Base-by-base conservation (phyloP, 2,113 vertebrate species). In the Gila orcuttii region DNA sequence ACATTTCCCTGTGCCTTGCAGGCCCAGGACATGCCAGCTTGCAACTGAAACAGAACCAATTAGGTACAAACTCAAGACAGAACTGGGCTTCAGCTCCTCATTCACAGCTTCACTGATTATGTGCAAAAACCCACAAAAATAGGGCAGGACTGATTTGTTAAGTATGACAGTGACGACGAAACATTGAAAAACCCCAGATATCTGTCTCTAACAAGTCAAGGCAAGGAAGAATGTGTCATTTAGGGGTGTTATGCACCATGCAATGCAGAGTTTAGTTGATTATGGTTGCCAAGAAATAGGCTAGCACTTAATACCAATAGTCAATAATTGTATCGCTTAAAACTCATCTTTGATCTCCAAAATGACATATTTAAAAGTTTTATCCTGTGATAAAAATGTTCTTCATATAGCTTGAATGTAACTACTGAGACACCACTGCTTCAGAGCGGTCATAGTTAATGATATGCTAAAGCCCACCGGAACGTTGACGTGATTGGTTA, bases 21-120 rank as follows among this genome's bases (percentile, higher is more conserved):
- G 68, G 50, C 17, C 68, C 1, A 0, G 73, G 68, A 83, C 81
- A 73, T 73, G 68, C 33, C 81, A 83, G 50, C 68, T 73, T 83
- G 50, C 64, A 36, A 59, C 9, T 73, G 3, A 71, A 73, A 83
- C 8, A 57, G 31, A 25, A 71, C 64, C 80, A 82, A 78, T 57
- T 52, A 78, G 75, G 19, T 78, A 9, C 7, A 55, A 69, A 68
- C 79, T 68, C 25, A n/a, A 73, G 33, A 60, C 31, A 33, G 45
- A 69, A 13, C 47, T 50, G 39, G n/a, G 4, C 6, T 82, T 82
- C 60, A 66, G 55, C 10, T 31, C 19, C 79, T 50, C 17, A 31
- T 50, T 82, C 17, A 36, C 36, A 47, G 15, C n/a, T 66, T 28
- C 39, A 81, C 15, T 23, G 31, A 82, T 50, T 52, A 31, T 19